Percentiles rank a stretch among this genome's conserved stretches.
Evolutionary conservation across 2,888 invertebrate species (phyloP).

Genomic region (Pegoplata infirma): DNA sequence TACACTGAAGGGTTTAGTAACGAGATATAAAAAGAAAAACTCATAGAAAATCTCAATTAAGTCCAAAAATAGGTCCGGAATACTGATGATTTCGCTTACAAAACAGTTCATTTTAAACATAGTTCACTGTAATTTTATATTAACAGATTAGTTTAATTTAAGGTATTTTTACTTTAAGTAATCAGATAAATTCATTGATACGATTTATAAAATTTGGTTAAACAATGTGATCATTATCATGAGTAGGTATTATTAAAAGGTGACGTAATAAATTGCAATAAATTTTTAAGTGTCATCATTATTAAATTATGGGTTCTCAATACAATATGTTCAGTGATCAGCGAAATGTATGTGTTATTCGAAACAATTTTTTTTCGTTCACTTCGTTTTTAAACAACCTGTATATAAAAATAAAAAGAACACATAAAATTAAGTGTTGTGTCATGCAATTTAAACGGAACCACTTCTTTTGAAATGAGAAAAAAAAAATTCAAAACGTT

Average conservation of each 20-base stretch:
- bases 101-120: too few species aligned
- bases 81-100: too few species aligned
- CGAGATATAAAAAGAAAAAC: too few species aligned
- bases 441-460: constrained; percentile 65
- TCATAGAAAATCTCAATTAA: too few species aligned
- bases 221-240: constrained; percentile 56
- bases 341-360: constrained; percentile 38
- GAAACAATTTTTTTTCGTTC: constrained; percentile 12
- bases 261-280: constrained; percentile 62
- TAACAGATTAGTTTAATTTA: too few species aligned
- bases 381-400: constrained; percentile 48
- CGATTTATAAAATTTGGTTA: constrained; percentile 17
- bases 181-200: background rate
- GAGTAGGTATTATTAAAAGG: constrained; percentile 45
- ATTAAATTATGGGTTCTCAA: constrained; percentile 57
- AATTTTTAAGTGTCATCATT: constrained; percentile 62
- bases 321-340: constrained; percentile 44
- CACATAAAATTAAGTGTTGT: constrained; percentile 64
- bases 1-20: too few species aligned
- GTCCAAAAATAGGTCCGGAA: too few species aligned
- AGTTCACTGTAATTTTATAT: too few species aligned
- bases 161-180: too few species aligned
- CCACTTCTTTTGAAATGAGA: constrained; percentile 55
- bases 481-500: constrained; percentile 35
- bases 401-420: constrained; percentile 51